Percentiles rank a stretch among this genome's conserved stretches.
Evolutionary conservation across 2,113 vertebrate genomes (phyloP).

Genomic region (Plotosus lineatus): DNA sequence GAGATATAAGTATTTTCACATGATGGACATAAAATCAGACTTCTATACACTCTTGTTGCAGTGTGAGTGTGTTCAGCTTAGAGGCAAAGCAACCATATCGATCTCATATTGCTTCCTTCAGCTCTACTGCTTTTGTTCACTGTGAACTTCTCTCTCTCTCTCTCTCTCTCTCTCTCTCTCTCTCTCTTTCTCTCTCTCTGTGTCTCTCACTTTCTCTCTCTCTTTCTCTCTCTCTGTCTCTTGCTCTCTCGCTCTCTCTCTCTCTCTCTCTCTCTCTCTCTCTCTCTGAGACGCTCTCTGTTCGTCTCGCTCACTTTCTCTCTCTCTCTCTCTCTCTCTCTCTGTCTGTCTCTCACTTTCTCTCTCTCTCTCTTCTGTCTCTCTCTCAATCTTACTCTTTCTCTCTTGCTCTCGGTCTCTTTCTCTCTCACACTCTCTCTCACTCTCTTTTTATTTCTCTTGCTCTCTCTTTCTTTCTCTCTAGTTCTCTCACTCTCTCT

Average conservation of each 20-base stretch:
- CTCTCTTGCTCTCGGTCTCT: too few species aligned
- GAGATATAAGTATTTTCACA: neutral
- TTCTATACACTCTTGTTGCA: conserved; percentile 3
- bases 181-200: neutral
- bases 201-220: too few species aligned
- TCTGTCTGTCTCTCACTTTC: too few species aligned
- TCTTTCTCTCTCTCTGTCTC: too few species aligned
- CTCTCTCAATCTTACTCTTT: too few species aligned
- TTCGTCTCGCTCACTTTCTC: too few species aligned
- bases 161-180: conserved; percentile 25
- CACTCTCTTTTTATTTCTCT: too few species aligned
- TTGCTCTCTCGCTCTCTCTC: too few species aligned
- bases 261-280: too few species aligned
- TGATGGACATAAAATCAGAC: neutral
- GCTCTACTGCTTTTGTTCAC: conserved; percentile 53
- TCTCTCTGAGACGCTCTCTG: too few species aligned
- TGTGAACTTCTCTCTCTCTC: conserved; percentile 32
- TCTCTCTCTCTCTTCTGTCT: too few species aligned
- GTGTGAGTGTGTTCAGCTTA: conserved; percentile 54
- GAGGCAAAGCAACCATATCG: conserved; percentile 64
- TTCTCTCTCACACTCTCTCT: too few species aligned
- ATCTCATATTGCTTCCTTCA: conserved; percentile 68
- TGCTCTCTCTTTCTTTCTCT: neutral
- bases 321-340: neutral
- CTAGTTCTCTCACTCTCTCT: neutral